A percentile compares a stretch with the other conserved stretches of the same genome.
These are phyloP conservation scores for Diarsia brunnea DNA, from an alignment of 2,888 invertebrate genomes.

Conservation along the genomic window DNA sequence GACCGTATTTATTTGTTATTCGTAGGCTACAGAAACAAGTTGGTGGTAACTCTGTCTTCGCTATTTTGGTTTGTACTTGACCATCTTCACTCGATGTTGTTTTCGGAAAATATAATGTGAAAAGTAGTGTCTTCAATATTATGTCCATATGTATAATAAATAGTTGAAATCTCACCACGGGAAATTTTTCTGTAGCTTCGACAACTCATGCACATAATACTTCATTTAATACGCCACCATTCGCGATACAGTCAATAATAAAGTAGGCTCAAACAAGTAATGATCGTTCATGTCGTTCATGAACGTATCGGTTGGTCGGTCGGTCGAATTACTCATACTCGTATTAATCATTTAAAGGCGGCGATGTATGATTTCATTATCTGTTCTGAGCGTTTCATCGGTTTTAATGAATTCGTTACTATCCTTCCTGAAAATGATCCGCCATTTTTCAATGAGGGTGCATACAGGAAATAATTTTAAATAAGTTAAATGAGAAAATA, in stretches of 20 bases:
- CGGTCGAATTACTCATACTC: conserved; percentile 10
- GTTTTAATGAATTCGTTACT: conserved; percentile 17
- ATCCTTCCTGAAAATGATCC: background rate
- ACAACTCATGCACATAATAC: background rate
- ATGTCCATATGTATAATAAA: too few relatives aligned
- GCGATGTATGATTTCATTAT: conserved; percentile 30
- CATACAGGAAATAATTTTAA: too few relatives aligned
- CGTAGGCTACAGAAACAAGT: background rate
- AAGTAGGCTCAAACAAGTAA: background rate
- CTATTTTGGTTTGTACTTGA: background rate
- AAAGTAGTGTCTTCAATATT: too few relatives aligned
- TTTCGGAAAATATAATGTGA: too few relatives aligned
- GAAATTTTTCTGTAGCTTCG: background rate
- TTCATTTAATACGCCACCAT: background rate
- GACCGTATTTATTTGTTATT: background rate
- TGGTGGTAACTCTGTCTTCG: background rate
- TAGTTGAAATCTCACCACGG: too few relatives aligned
- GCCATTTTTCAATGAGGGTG: background rate
- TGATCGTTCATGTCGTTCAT: background rate
- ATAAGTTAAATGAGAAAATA: too few relatives aligned
- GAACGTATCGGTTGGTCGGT: background rate
- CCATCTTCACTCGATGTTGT: background rate
- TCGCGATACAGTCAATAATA: background rate
- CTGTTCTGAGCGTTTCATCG: conserved; percentile 1
- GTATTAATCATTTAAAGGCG: conserved; percentile 32